Evolutionary conservation across 1,140 invertebrate species (phyloP), one percentile per base, ranked within the genome.

Genomic region (Steinernema feltiae): DNA sequence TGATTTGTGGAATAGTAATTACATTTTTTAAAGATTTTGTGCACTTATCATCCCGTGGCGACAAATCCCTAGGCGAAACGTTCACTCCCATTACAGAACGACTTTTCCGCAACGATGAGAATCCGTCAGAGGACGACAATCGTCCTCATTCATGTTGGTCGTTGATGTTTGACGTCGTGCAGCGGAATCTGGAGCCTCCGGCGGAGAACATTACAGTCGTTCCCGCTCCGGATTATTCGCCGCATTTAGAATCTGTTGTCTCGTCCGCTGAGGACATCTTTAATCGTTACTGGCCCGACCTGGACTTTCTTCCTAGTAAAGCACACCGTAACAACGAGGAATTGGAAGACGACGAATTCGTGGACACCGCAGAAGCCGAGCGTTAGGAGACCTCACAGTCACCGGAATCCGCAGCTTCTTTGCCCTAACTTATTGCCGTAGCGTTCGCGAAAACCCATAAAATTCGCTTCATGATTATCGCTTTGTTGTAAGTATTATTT

Each of bases 11-110:
- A n/a, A n/a, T 32, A 74, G 79, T 74, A 69, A 77, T 18, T 69
- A n/a, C 29, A 12, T 35, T 32, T 21, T 41, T 81, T 81, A 41
- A 69, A 79, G 75, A 73, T 17, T 32, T 77, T 32, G 30, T 79
- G 1, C 48, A 82, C 48, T 35, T 72, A 17, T 12, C 3, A 31
- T 70, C 30, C 32, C 18, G 3, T 32, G 69, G 27, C 41, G 7
- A 27, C 41, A 71, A 30, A 71, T 74, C 48, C 69, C 69, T 70
- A 7, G 24, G 46, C 15, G 72, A 73, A 29, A 69, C 35, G 24
- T 30, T 74, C n/a, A 7, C 15, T 46, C 69, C 15, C 29, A 73
- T 41, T 32, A 21, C 24, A 3, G 53, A 63, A 27, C 53, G 53
- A 70, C 1, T 70, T 27, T 35, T 31, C 72, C 1, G 48, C 41